Evolutionary conservation across 2,797 vertebrate species (phyloP).

Genomic region (Avahi laniger): DNA sequence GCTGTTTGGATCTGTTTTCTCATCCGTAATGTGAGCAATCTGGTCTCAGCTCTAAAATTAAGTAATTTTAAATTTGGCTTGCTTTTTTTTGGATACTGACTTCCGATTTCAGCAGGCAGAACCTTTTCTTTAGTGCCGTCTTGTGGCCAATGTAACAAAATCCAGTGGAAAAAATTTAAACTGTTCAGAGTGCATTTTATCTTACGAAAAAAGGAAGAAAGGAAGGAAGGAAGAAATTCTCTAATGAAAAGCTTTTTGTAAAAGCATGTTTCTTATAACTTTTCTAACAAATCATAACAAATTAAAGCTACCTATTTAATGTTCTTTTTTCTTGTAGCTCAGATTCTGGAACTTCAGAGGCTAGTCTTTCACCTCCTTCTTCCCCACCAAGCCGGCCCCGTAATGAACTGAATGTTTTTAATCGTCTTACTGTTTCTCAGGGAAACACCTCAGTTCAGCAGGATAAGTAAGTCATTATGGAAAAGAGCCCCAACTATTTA

Average conservation of each 20-base stretch:
- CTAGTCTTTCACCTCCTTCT: constrained; percentile 90
- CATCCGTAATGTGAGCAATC: background rate
- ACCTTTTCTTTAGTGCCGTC: constrained; percentile 39
- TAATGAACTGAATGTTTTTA: constrained; percentile 92
- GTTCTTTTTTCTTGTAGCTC: constrained; percentile 89
- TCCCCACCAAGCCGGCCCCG: constrained; percentile 90
- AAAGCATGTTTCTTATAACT: constrained; percentile 82
- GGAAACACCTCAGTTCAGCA: constrained; percentile 88
- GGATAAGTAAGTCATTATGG: constrained; percentile 89
- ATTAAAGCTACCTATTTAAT: constrained; percentile 82
- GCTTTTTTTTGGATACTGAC: background rate
- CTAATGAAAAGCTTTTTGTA: constrained; percentile 56
- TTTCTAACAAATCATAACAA: constrained; percentile 81
- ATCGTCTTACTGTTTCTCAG: constrained; percentile 90
- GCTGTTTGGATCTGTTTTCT: background rate
- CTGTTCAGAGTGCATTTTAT: constrained; percentile 43
- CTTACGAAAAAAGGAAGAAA: background rate
- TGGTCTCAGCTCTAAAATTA: background rate
- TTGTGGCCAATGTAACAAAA: constrained; percentile 61
- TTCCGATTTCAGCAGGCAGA: background rate
- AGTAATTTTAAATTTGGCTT: background rate
- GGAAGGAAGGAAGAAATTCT: constrained; percentile 48
- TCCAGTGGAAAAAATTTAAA: constrained; percentile 20
- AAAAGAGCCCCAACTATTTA: constrained; percentile 72
- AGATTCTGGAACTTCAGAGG: constrained; percentile 90